phyloP scores from a whole-genome alignment of 2,888 invertebrate species.

The Heliconius ethilla region DNA sequence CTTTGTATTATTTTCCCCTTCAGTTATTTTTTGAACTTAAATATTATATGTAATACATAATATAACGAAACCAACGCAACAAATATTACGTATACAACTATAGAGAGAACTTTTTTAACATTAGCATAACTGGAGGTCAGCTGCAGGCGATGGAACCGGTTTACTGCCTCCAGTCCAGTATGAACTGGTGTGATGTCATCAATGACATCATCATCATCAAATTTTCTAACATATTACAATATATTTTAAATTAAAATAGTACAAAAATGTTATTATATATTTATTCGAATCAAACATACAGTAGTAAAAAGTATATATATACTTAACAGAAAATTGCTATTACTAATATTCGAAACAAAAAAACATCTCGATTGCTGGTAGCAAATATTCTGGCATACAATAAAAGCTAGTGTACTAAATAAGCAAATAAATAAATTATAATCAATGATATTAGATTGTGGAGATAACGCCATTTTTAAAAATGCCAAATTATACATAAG shows the following conservation, averaged over 20 bases:
- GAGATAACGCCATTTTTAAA: neutral
- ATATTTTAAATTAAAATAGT: neutral
- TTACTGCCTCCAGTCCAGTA: slow-evolving; percentile 57
- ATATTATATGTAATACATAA: no score
- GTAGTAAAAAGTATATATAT: neutral
- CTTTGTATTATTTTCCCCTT: neutral
- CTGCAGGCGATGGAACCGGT: slow-evolving; percentile 63
- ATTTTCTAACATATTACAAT: neutral
- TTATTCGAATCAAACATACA: neutral
- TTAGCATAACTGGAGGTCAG: slow-evolving; percentile 78
- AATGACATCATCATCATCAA: slow-evolving; percentile 65
- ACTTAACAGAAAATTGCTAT: no score
- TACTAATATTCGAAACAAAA: no score
- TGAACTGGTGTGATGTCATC: slow-evolving; percentile 66
- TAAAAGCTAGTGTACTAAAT: neutral
- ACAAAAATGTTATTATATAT: neutral
- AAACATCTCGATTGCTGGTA: neutral
- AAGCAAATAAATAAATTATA: no score
- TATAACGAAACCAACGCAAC: slow-evolving; percentile 41
- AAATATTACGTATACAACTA: slow-evolving; percentile 51
- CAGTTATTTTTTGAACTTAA: no score
- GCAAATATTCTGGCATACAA: neutral
- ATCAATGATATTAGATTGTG: no score
- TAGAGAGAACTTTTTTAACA: slow-evolving; percentile 57
- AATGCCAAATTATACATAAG: neutral